Conservation (phyloP, 2,797 vertebrate genomes). For the Propithecus deckenii region DNA sequence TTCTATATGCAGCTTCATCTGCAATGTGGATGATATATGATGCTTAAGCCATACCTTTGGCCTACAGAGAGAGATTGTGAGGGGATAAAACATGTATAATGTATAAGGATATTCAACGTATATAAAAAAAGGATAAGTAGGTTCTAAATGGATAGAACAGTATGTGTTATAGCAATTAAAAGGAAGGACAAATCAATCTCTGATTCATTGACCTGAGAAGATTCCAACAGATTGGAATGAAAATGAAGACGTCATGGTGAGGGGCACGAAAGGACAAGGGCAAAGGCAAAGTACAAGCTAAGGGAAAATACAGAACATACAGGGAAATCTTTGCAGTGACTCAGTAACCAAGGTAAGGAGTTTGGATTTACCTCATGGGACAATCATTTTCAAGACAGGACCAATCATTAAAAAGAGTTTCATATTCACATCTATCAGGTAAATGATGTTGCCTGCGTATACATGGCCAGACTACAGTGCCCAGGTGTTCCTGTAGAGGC, state of each 20-base stretch:
- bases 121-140: neutral
- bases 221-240: neutral
- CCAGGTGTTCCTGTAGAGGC: too few relatives aligned
- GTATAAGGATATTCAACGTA: neutral
- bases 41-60: neutral
- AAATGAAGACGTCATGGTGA: neutral
- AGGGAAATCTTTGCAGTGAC: neutral
- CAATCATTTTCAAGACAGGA: neutral
- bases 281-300: neutral
- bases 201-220: neutral
- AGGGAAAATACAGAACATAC: neutral
- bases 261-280: neutral
- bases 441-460: neutral
- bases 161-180: neutral
- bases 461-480: neutral
- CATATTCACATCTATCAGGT: neutral
- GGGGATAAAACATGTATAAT: neutral
- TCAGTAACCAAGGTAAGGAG: neutral
- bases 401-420: neutral
- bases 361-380: neutral
- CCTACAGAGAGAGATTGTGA: neutral
- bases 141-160: neutral
- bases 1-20: neutral
- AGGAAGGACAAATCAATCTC: neutral
- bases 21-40: neutral